Evolutionary conservation across 2,888 invertebrate genomes (phyloP).

Genomic region (Dusona sp.): DNA sequence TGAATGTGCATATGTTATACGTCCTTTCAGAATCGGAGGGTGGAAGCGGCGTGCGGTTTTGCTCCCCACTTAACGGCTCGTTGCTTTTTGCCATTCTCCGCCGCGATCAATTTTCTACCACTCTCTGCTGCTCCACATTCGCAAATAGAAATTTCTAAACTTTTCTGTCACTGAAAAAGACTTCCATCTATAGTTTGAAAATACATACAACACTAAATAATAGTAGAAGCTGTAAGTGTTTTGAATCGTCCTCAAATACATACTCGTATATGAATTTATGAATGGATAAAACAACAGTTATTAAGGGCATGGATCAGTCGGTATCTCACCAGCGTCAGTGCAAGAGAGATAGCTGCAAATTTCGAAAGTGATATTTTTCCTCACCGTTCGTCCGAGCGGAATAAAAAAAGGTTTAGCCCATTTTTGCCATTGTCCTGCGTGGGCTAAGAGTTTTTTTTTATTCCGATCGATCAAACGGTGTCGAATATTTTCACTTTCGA

Average conservation of each 20-base stretch:
- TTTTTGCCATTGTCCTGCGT: too few relatives aligned
- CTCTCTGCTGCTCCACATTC: conserved; percentile 32
- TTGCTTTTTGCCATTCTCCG: conserved; percentile 54
- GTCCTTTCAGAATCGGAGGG: conserved; percentile 12
- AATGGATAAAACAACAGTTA: background rate
- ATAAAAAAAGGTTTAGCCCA: too few relatives aligned
- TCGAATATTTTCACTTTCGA: too few relatives aligned
- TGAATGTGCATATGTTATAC: conserved; percentile 16
- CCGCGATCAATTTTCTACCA: conserved; percentile 45
- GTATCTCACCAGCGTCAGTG: too few relatives aligned
- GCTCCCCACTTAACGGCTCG: conserved; percentile 62
- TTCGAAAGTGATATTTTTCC: too few relatives aligned
- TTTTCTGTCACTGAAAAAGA: conserved; percentile 1
- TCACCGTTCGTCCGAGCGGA: too few relatives aligned
- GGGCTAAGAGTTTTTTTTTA: too few relatives aligned
- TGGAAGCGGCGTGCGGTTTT: conserved; percentile 55
- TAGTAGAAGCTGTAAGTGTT: background rate
- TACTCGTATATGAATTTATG: background rate
- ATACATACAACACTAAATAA: background rate
- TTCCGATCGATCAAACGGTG: too few relatives aligned
- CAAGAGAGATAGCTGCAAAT: too few relatives aligned
- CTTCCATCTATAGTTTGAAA: background rate
- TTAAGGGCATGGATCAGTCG: too few relatives aligned
- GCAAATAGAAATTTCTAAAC: conserved; percentile 29
- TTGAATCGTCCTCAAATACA: background rate